phyloP scores from a whole-genome alignment of 2,113 vertebrate genomes.

The Sinocyclocheilus anophthalmus region DNA sequence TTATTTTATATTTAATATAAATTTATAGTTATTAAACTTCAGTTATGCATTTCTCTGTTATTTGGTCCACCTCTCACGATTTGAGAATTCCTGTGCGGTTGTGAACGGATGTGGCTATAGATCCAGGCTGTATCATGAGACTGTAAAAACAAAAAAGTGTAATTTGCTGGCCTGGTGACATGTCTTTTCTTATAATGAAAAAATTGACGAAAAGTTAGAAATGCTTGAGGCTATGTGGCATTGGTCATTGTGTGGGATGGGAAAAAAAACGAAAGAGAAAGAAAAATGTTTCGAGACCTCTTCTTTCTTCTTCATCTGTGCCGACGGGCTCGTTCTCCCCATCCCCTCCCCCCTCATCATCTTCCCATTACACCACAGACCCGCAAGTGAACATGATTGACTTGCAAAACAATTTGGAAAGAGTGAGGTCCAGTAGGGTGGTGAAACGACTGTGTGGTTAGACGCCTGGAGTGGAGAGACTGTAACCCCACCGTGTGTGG shows the following conservation, averaged over 20 bases:
- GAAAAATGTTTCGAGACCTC: neutral
- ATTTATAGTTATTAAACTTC: conserved; percentile 8
- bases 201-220: conserved; percentile 31
- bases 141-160: conserved; percentile 28
- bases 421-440: conserved; percentile 49
- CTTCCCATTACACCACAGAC: conserved; percentile 55
- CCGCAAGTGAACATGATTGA: conserved; percentile 63
- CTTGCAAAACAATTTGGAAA: conserved; percentile 64
- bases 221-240: conserved; percentile 8
- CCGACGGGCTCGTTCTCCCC: conserved; percentile 53
- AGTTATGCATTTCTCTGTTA: conserved; percentile 7
- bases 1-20: too few species aligned
- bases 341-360: conserved; percentile 50
- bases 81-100: conserved; percentile 15
- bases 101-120: neutral
- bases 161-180: neutral
- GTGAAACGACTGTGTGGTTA: conserved; percentile 51
- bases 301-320: neutral
- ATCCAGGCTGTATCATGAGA: conserved; percentile 15
- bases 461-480: conserved; percentile 42
- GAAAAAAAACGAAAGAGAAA: neutral
- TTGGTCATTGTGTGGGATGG: conserved; percentile 7
- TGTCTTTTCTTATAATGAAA: conserved; percentile 31
- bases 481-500: conserved; percentile 24
- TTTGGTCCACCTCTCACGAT: conserved; percentile 35